phyloP scores from a whole-genome alignment of 2,888 invertebrate species.

The Drosophila stalkeri region DNA sequence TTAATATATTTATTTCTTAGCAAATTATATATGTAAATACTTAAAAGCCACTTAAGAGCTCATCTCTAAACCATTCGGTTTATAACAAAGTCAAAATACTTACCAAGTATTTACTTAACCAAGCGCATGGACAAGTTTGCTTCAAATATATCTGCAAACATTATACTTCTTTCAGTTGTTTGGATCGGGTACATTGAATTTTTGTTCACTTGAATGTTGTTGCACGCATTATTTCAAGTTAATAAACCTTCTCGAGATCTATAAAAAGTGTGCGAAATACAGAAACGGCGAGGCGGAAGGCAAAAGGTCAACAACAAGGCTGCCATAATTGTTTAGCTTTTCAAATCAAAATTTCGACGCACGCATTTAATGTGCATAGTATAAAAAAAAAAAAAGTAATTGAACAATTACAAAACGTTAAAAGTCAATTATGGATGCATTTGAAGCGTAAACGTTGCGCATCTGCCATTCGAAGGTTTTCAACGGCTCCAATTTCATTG shows the following conservation, averaged over 20 bases:
- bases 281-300: constrained; percentile 43
- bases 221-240: constrained; percentile 14
- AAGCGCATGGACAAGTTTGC: neutral
- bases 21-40: neutral
- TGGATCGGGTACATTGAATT: neutral
- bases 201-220: neutral
- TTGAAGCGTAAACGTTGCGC: constrained; percentile 51
- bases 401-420: constrained; percentile 47
- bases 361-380: constrained; percentile 59
- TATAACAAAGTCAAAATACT: neutral
- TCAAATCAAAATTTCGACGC: constrained; percentile 25
- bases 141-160: neutral
- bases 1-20: neutral
- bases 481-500: constrained; percentile 38
- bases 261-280: constrained; percentile 20
- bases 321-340: constrained; percentile 49
- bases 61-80: neutral
- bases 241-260: constrained; percentile 22
- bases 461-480: constrained; percentile 70
- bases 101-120: neutral
- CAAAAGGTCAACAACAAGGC: constrained; percentile 66
- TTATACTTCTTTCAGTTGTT: neutral
- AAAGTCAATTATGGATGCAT: constrained; percentile 70
- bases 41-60: neutral
- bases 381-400: constrained; percentile 28